Base-by-base conservation (phyloP, 2,888 invertebrate species). In the Osedax fenrisi region DNA sequence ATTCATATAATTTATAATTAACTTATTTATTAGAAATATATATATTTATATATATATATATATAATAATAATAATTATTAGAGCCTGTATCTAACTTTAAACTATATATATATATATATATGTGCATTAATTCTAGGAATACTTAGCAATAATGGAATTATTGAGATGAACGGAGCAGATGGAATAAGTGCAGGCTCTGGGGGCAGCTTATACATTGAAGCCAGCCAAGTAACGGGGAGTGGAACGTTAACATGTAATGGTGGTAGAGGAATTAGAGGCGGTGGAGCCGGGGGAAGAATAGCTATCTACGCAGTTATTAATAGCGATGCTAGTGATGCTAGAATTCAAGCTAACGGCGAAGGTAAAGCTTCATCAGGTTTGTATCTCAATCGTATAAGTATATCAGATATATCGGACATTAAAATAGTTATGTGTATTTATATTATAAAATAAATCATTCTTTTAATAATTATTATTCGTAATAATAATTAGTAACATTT, bases 131-230 rank as follows among this genome's bases (percentile, higher is more conserved):
- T n/a, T n/a, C 41, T 10, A 41, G 41, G 41, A 10, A 27, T 17
- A 22, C 64, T 74, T 24, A 5, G 17, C 3, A 72, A 62, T 24
- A 62, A 75, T 25, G 75, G 75, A 22, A 13, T 61, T 27, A 72
- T 75, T 2, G 64, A 75, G 17, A n/a, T 75, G 59, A 72, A 61
- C 26, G 75, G 75, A 26, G 72, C 24, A 0, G 71, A 73, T 26
- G 24, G 23, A 56, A 59, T 61, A 17, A 71, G 75, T 22, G 72
- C 71, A 26, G 75, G 75, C 64, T 22, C 26, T 22, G 75, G 75
- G 0, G 75, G 75, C 3, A 61, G 75, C 67, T 5, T 73, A 5
- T 72, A 26, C 5, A 26, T 73, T 13, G 21, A 72, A 26, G 73
- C 68, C 21, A 21, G n/a, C 5, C 3, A 5, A 3, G 5, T 73